Percentiles rank a stretch among this genome's conserved stretches.
phyloP scores from a whole-genome alignment of 2,113 vertebrate genomes.

The Capreolus pygargus region DNA sequence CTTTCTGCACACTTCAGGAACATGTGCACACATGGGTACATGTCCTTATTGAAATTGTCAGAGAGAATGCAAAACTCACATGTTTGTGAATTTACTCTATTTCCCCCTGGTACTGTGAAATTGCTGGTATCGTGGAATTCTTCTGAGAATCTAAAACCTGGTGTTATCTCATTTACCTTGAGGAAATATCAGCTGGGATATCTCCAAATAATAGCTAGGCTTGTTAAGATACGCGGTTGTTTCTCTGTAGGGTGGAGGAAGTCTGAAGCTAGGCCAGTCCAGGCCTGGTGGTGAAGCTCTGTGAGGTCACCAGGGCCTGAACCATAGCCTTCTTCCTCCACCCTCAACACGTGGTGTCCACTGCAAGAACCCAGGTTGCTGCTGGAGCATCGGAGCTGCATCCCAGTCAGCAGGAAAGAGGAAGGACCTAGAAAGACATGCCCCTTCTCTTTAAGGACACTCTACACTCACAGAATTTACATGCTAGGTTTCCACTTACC shows the following conservation, averaged over 20 bases:
- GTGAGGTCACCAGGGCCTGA: not conserved
- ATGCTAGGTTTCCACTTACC: not conserved
- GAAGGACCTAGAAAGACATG: not conserved
- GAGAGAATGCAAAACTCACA: not conserved
- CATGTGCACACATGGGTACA: not conserved
- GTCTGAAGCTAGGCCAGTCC: not conserved
- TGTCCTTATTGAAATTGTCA: not conserved
- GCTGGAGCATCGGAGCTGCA: not conserved
- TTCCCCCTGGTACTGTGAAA: not conserved
- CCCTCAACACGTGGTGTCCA: fast-evolving
- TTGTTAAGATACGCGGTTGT: not conserved
- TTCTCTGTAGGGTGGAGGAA: not conserved
- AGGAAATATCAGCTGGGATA: not conserved
- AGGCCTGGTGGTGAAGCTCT: not conserved
- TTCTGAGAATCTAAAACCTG: not conserved
- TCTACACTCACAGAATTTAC: not conserved
- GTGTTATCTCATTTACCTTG: not conserved
- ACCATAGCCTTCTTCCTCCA: not conserved
- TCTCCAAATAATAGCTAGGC: not conserved
- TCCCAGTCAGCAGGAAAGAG: not conserved
- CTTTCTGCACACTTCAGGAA: not conserved
- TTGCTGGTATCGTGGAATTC: not conserved
- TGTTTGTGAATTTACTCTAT: not conserved
- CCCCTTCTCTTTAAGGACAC: not conserved
- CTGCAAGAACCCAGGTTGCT: too few relatives aligned